Percentiles rank a stretch among this genome's conserved stretches.
These are phyloP conservation scores for Sus cebifrons DNA, from an alignment of 2,797 vertebrate genomes.

Conservation along the genomic window DNA sequence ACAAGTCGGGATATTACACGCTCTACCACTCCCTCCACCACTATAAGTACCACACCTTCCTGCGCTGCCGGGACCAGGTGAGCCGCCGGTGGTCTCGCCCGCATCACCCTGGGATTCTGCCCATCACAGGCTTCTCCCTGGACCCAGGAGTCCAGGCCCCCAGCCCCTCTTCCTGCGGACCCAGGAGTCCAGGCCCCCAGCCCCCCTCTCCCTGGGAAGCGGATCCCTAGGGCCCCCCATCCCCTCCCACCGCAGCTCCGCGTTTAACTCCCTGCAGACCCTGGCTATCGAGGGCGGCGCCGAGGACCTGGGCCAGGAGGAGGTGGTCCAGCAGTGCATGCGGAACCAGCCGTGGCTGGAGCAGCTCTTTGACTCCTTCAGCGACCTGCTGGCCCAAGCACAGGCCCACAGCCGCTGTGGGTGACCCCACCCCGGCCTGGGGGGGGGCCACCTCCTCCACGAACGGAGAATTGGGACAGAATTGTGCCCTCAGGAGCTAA, in stretches of 20 bases:
- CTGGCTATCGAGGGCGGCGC: conserved; percentile 96
- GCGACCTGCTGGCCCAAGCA: conserved; percentile 95
- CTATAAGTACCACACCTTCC: conserved; percentile 98
- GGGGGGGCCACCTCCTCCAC: background rate
- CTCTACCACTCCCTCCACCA: conserved; percentile 97
- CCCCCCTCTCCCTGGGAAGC: background rate
- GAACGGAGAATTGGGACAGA: conserved; percentile 64
- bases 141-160: accelerated
- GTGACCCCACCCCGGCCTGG: conserved; percentile 77
- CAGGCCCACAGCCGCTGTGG: conserved; percentile 91
- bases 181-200: no score
- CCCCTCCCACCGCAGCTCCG: background rate
- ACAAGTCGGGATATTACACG: conserved; percentile 95
- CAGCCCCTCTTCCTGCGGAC: background rate
- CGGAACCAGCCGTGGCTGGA: conserved; percentile 97
- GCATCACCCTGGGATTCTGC: accelerated
- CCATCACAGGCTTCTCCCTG: background rate
- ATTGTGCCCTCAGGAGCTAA: conserved; percentile 76
- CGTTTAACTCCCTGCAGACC: conserved; percentile 89
- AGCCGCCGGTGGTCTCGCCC: background rate
- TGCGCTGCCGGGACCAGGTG: conserved; percentile 98
- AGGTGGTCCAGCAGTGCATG: conserved; percentile 98
- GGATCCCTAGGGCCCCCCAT: background rate
- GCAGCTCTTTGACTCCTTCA: conserved; percentile 96
- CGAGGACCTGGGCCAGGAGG: conserved; percentile 97